A percentile compares a stretch with the other conserved stretches of the same genome.
Conservation (phyloP, 35 echinoderm and acorn worm genomes). For the Apostichopus californicus region DNA sequence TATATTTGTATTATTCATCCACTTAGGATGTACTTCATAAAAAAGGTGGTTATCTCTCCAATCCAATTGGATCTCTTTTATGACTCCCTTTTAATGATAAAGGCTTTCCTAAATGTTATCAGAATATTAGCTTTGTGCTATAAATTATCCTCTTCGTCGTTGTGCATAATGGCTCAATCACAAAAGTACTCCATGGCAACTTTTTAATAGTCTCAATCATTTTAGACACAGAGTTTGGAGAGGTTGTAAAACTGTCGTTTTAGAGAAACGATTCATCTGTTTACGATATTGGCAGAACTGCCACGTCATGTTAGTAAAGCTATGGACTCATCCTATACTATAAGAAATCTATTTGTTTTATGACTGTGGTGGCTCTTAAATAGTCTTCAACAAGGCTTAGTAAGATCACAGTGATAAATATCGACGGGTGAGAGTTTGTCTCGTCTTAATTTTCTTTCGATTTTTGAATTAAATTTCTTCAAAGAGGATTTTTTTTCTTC, state of each 20-base stretch:
- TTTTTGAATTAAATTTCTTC: no score
- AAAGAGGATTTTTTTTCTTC: no score
- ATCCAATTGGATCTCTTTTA: neutral
- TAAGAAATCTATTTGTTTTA: constrained; percentile 20
- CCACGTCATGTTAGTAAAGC: neutral
- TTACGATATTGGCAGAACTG: constrained; percentile 18
- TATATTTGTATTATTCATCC: neutral
- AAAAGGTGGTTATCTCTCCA: neutral
- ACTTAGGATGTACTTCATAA: neutral
- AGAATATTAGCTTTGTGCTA: neutral
- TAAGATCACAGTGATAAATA: neutral
- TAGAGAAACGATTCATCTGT: neutral
- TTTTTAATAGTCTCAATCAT: constrained; percentile 23
- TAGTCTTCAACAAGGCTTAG: no score
- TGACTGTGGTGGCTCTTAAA: neutral
- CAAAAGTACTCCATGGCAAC: neutral
- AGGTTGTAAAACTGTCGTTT: constrained; percentile 31
- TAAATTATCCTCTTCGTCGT: neutral
- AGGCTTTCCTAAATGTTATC: neutral
- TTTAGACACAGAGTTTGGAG: neutral
- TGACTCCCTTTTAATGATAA: neutral
- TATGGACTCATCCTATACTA: neutral
- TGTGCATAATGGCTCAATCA: neutral
- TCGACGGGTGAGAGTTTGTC: neutral
- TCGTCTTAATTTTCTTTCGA: no score